Evolutionary conservation across 2,888 invertebrate genomes (phyloP).

Genomic region (Amphimallon solstitiale): DNA sequence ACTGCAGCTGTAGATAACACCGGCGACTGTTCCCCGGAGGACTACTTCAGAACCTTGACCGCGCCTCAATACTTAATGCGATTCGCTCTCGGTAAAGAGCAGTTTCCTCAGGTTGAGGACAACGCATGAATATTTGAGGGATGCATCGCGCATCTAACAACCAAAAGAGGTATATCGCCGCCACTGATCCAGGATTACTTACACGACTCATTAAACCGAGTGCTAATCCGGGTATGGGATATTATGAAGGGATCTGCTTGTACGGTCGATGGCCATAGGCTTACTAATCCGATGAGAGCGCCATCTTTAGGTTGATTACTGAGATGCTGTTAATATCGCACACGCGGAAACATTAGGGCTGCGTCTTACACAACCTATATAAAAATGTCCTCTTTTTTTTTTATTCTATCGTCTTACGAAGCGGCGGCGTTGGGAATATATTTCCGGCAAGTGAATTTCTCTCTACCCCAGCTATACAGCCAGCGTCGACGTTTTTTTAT

Average conservation of each 20-base stretch:
- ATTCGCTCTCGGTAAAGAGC: constrained; percentile 54
- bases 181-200: constrained; percentile 65
- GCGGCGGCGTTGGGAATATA: constrained; percentile 39
- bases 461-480: constrained; percentile 37
- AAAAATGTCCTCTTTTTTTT: constrained; percentile 42
- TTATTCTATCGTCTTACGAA: too few species aligned
- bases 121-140: constrained; percentile 62
- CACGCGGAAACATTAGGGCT: constrained; percentile 41
- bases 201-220: constrained; percentile 66
- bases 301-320: neutral
- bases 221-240: constrained; percentile 64
- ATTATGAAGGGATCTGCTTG: constrained; percentile 56
- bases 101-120: constrained; percentile 42
- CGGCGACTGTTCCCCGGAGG: constrained; percentile 56
- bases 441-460: constrained; percentile 46
- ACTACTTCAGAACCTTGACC: constrained; percentile 55
- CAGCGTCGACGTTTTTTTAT: constrained; percentile 49
- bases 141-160: constrained; percentile 52
- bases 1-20: constrained; percentile 60
- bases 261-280: constrained; percentile 46
- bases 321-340: constrained; percentile 46
- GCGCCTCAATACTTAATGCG: constrained; percentile 61
- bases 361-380: constrained; percentile 48
- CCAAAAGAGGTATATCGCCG: constrained; percentile 39
- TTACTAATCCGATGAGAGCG: neutral